These are phyloP conservation scores for Macrotrachela quadricornifera DNA, from an alignment of 1,140 invertebrate genomes.

Conservation along the genomic window DNA sequence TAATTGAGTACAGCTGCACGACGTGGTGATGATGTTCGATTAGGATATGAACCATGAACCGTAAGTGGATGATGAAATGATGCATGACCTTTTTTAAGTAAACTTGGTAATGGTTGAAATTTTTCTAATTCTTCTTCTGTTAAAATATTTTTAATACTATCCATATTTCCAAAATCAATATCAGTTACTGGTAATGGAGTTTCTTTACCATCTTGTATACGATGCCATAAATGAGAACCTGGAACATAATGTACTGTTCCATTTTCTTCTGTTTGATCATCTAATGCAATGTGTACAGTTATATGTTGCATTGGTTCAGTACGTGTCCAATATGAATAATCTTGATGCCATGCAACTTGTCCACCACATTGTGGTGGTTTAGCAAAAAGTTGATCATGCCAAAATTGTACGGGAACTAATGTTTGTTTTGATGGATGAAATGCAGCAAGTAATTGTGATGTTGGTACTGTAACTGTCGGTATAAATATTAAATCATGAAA, in stretches of 20 bases:
- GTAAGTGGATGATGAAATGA: constrained; percentile 22
- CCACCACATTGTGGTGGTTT: constrained; percentile 22
- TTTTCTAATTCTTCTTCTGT: constrained; percentile 16
- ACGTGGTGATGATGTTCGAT: constrained; percentile 15
- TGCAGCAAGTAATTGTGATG: not conserved
- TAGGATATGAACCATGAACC: constrained; percentile 23
- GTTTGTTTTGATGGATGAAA: not conserved
- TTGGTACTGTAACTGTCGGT: constrained; percentile 18
- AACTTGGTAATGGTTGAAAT: constrained; percentile 16
- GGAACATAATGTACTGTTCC: constrained; percentile 20
- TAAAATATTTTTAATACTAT: constrained; percentile 19
- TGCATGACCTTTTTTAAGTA: constrained; percentile 20
- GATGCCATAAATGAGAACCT: constrained; percentile 18
- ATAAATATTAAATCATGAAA: constrained; percentile 24
- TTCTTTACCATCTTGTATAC: constrained; percentile 18
- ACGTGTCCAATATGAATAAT: constrained; percentile 24
- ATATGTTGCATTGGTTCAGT: constrained; percentile 19
- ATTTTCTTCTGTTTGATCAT: constrained; percentile 23
- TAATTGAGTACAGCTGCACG: constrained; percentile 21
- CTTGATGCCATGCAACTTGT: constrained; percentile 19
- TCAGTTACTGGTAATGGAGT: constrained; percentile 22
- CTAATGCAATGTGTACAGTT: constrained; percentile 23
- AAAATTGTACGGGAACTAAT: constrained; percentile 15
- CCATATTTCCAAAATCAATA: constrained; percentile 25
- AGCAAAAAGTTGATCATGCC: constrained; percentile 26